These are phyloP conservation scores for Stegana nigrithorax DNA, from an alignment of 2,888 invertebrate species.

Conservation along the genomic window DNA sequence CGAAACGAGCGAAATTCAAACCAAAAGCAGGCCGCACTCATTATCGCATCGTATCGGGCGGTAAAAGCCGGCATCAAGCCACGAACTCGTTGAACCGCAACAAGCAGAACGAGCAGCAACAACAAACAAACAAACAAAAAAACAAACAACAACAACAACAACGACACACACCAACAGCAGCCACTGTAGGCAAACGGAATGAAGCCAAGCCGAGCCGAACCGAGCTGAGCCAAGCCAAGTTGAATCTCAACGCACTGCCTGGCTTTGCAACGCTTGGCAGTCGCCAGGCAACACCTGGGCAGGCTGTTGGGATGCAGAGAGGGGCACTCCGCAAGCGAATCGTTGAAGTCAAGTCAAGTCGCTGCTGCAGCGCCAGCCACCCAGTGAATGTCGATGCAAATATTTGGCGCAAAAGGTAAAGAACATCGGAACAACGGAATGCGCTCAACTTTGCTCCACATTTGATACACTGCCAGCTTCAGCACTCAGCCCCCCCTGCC, in stretches of 20 bases:
- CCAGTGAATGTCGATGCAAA: not conserved
- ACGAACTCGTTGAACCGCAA: slow-evolving; percentile 37
- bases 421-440: slow-evolving; percentile 16
- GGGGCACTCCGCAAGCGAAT: too few species aligned
- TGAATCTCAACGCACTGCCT: not conserved
- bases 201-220: not conserved
- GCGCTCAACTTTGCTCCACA: slow-evolving; percentile 31
- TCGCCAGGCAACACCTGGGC: too few species aligned
- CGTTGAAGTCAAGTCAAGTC: not conserved
- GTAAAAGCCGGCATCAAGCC: slow-evolving; percentile 30
- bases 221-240: not conserved
- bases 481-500: not conserved
- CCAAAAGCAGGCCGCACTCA: slow-evolving; percentile 27
- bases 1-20: too few species aligned
- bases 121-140: too few species aligned
- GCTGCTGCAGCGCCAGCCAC: not conserved
- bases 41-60: slow-evolving; percentile 26
- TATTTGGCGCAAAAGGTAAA: slow-evolving; percentile 39
- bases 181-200: not conserved
- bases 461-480: slow-evolving; percentile 29
- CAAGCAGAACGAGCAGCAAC: slow-evolving; percentile 11
- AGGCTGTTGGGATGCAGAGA: too few species aligned
- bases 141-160: too few species aligned
- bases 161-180: too few species aligned
- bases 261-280: too few species aligned